These are phyloP conservation scores for Amblyopsis hoosieri DNA, from an alignment of 2,797 vertebrate genomes.

Conservation along the genomic window DNA sequence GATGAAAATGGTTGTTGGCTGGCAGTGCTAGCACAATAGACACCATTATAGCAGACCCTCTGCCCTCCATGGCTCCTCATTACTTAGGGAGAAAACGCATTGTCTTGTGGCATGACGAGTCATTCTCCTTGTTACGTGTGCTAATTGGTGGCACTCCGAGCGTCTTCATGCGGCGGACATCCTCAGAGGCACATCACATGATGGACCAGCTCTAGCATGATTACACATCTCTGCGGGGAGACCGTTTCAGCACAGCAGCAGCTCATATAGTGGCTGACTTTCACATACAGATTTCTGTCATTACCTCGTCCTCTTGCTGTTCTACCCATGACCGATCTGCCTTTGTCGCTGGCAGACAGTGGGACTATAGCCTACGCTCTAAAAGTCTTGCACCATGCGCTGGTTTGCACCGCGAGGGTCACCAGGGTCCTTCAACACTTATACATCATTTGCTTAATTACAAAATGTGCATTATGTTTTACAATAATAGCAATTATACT, in stretches of 20 bases:
- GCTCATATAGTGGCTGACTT: background rate
- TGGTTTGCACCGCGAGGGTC: no score
- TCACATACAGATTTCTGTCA: background rate
- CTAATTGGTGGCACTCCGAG: constrained; percentile 24
- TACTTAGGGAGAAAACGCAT: constrained; percentile 9
- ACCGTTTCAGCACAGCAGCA: constrained; percentile 4
- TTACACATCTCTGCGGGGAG: constrained; percentile 9
- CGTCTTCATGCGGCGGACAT: constrained; percentile 15
- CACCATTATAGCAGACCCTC: background rate
- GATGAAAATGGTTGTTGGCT: no score
- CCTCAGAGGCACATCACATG: constrained; percentile 19
- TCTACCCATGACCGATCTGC: background rate
- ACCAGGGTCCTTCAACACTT: no score
- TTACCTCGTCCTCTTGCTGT: background rate
- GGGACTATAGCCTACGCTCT: constrained; percentile 5
- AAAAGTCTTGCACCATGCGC: background rate
- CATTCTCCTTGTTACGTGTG: constrained; percentile 32
- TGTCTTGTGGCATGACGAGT: constrained; percentile 41
- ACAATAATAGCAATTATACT: no score
- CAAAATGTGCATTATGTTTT: no score
- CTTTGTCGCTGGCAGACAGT: constrained; percentile 15
- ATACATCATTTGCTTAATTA: no score
- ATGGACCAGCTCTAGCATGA: constrained; percentile 6
- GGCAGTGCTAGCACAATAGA: background rate
- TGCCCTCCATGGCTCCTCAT: constrained; percentile 1